These are phyloP conservation scores for Pipistrellus nathusii DNA, from an alignment of 2,797 vertebrate genomes.

Conservation along the genomic window DNA sequence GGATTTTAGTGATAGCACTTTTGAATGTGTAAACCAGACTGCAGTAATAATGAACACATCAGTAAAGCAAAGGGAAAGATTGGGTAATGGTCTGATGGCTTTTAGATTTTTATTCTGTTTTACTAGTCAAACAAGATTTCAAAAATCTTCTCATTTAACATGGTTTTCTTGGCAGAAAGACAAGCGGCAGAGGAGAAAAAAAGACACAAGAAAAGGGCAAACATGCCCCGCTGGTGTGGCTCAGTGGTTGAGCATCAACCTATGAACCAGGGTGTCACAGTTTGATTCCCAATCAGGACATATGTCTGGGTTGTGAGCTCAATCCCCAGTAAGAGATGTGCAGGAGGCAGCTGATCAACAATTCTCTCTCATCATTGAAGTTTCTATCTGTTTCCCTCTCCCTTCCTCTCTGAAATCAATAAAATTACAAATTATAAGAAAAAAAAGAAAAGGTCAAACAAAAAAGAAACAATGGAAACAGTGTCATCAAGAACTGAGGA, in stretches of 20 bases:
- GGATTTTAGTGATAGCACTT: not conserved
- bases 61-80: constrained; percentile 42
- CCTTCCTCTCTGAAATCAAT: too few species aligned
- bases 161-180: constrained; percentile 44
- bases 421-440: too few species aligned
- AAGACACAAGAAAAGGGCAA: not conserved
- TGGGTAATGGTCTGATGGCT: not conserved
- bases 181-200: not conserved
- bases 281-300: too few species aligned
- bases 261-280: too few species aligned
- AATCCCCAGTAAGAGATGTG: too few species aligned
- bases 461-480: not conserved
- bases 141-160: not conserved
- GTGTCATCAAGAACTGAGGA: not conserved
- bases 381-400: too few species aligned
- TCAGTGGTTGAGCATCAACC: too few species aligned
- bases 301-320: too few species aligned
- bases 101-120: constrained; percentile 7
- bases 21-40: not conserved
- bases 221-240: too few species aligned
- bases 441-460: not conserved
- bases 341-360: too few species aligned
- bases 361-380: too few species aligned
- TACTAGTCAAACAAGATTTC: constrained; percentile 41
- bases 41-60: not conserved